Conservation (phyloP, 2,797 vertebrate genomes). For the Anabacerthia variegaticeps region DNA sequence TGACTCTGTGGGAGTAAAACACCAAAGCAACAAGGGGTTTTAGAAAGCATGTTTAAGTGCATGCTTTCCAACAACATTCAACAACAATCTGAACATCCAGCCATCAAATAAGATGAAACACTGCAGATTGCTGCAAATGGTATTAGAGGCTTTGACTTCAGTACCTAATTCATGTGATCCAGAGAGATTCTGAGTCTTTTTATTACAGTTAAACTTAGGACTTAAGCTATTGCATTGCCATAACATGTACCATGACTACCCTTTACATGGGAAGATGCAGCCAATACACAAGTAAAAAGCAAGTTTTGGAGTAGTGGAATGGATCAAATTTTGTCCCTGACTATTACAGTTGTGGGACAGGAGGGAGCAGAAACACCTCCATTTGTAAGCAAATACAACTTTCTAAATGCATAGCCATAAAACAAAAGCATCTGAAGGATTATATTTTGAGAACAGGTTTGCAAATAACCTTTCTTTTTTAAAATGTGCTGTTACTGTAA, state of each 20-base stretch:
- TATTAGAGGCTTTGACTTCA: not conserved
- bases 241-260: not conserved
- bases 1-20: not conserved
- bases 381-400: not conserved
- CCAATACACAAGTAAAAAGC: not conserved
- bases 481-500: not conserved
- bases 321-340: not conserved
- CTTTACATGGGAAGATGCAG: not conserved
- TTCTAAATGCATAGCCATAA: not conserved
- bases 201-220: not conserved
- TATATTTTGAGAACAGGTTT: not conserved
- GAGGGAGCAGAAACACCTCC: not conserved
- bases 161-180: not conserved
- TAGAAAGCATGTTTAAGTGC: rapidly evolving
- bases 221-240: rapidly evolving
- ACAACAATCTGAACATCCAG: not conserved
- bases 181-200: not conserved
- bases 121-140: not conserved
- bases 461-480: not conserved
- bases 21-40: not conserved
- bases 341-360: not conserved
- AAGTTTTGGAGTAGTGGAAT: not conserved
- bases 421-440: not conserved
- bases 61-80: not conserved
- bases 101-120: not conserved